Conservation (phyloP, 2,113 vertebrate species). For the Gracilinanus agilis region DNA sequence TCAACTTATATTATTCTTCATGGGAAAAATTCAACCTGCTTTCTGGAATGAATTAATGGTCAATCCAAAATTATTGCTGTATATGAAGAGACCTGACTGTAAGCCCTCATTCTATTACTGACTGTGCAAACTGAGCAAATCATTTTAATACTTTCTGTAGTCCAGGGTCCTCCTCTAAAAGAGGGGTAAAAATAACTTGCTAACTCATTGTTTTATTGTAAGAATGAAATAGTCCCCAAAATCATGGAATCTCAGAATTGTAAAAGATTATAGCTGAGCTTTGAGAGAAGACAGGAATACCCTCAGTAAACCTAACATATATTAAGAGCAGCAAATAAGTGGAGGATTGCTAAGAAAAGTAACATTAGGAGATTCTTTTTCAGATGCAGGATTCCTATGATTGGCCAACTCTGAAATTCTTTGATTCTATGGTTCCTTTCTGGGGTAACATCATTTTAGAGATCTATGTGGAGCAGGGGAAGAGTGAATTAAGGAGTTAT, state of each 20-base stretch:
- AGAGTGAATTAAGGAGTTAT: neutral
- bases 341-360: neutral
- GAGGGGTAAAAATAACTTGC: neutral
- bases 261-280: neutral
- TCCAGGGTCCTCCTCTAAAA: neutral
- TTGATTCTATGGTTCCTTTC: neutral
- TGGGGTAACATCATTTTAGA: neutral
- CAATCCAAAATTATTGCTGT: no score
- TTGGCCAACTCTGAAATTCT: neutral
- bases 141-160: neutral
- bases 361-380: neutral
- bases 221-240: neutral
- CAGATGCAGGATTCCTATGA: no score
- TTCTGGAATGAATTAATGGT: no score
- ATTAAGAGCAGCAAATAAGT: neutral
- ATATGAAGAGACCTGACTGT: neutral
- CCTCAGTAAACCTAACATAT: neutral
- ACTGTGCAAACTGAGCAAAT: neutral
- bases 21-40: no score
- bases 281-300: neutral
- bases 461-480: neutral
- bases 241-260: neutral
- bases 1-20: no score
- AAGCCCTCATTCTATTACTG: neutral
- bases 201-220: neutral